phyloP scores from a whole-genome alignment of 2,113 vertebrate genomes.

The Acrocephalus kingi region DNA sequence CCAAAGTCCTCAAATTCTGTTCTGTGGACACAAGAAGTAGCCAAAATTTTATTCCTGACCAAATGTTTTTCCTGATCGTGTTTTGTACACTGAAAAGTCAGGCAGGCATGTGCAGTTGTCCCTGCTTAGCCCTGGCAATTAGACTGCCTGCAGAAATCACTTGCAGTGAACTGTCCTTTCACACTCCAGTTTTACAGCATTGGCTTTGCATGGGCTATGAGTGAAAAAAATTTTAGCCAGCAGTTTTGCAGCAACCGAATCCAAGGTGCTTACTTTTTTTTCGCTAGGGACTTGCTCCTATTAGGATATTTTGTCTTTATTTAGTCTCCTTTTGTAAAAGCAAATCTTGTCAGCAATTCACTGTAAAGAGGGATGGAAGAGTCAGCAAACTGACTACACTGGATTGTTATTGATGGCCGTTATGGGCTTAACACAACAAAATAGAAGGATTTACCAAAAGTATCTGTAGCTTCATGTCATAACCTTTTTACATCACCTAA shows the following conservation, averaged over 20 bases:
- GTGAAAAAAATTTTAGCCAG: background rate
- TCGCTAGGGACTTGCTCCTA: background rate
- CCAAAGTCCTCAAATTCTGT: background rate
- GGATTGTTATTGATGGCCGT: background rate
- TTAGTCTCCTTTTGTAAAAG: background rate
- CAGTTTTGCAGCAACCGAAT: background rate
- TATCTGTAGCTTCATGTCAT: background rate
- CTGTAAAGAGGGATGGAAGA: background rate
- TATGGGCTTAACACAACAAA: background rate
- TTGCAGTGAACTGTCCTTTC: background rate
- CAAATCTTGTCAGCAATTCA: background rate
- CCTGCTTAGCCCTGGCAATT: background rate
- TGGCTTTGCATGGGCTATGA: background rate
- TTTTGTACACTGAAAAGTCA: background rate
- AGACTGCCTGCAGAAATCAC: background rate
- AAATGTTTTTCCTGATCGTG: background rate
- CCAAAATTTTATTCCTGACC: background rate
- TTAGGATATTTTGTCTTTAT: background rate
- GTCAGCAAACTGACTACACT: background rate
- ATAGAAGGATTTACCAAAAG: background rate
- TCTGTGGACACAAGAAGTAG: background rate
- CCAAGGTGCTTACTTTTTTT: background rate
- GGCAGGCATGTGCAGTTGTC: background rate
- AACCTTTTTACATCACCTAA: background rate
- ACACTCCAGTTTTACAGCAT: background rate